phyloP scores from a whole-genome alignment of 2,797 vertebrate genomes.

The Pogoniulus pusillus region DNA sequence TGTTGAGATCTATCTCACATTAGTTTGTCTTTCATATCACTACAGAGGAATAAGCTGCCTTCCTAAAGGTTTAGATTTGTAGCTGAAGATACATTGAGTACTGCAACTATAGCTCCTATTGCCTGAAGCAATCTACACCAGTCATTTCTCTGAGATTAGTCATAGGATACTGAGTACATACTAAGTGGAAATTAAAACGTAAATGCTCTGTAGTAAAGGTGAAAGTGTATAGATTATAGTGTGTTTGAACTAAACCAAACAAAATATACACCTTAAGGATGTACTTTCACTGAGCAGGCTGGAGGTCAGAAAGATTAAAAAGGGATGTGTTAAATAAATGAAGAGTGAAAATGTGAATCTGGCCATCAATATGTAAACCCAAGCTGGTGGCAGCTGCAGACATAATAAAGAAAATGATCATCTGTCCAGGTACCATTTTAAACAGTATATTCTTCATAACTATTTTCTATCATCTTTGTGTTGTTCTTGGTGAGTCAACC shows the following conservation, averaged over 20 bases:
- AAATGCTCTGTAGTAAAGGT: background rate
- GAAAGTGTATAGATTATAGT: background rate
- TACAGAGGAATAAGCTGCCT: background rate
- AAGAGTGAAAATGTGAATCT: background rate
- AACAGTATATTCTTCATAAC: background rate
- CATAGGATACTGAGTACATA: background rate
- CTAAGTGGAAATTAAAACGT: background rate
- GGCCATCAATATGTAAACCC: background rate
- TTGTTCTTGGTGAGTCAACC: background rate
- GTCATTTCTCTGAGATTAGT: background rate
- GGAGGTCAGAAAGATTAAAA: background rate
- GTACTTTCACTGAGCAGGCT: background rate
- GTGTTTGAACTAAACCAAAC: background rate
- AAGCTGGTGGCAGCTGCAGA: background rate
- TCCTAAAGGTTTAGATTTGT: conserved; percentile 7
- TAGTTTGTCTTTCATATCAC: background rate
- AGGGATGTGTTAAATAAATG: background rate
- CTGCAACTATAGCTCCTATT: background rate
- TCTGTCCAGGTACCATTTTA: background rate
- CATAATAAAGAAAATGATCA: background rate
- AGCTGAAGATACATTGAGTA: background rate
- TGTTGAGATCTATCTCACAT: background rate
- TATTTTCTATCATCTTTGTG: background rate
- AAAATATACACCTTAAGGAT: background rate
- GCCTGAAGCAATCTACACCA: background rate